Base-by-base conservation (phyloP, 2,888 invertebrate genomes). In the Cerceris ruficornis region DNA sequence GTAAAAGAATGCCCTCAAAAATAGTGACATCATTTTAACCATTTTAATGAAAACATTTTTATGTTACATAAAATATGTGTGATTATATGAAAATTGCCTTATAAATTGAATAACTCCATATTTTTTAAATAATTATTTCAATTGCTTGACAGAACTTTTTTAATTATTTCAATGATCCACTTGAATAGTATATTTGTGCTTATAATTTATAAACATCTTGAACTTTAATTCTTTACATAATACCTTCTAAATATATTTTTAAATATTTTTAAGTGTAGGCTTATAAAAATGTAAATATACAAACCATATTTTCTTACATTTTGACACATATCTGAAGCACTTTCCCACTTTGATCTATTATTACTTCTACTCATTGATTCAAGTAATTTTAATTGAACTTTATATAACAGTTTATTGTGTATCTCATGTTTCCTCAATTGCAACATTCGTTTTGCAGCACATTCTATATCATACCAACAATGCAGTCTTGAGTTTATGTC, bases 391-490 rank as follows among this genome's bases (percentile, higher is more conserved):
- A 89, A 50, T 65, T 92, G 84, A 42, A 93, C 78, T 81, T 86
- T 85, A 14, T 84, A 82, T 50, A 84, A 84, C 57, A 93, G 82
- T 65, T 85, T 76, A 46, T 80, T 58, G 74, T 91, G 89, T n/a
- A 87, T 84, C 72, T 89, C 88, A 7, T 89, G 85, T 59, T 91
- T 84, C 17, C 92, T 77, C 15, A 93, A 83, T 83, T 92, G 91
- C 28, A 92, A 83, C 17, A 93, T 92, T 81, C 92, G 89, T 49
- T 78, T 80, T n/a, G 92, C 90, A 64, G 93, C 90, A 60, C 88
- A 87, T 71, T 93, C 91, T 0, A 94, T 94, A 80, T 94, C 93
- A 50, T 92, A 90, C 90, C 93, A 94, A 58, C 94, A 93, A 68
- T 94, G 93, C 50, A 95, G 89, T 77, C 91, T 91, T 66, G 93